A percentile compares a stretch with the other conserved stretches of the same genome.
Conservation (phyloP, 2,113 vertebrate genomes). For the Motacilla alba region DNA sequence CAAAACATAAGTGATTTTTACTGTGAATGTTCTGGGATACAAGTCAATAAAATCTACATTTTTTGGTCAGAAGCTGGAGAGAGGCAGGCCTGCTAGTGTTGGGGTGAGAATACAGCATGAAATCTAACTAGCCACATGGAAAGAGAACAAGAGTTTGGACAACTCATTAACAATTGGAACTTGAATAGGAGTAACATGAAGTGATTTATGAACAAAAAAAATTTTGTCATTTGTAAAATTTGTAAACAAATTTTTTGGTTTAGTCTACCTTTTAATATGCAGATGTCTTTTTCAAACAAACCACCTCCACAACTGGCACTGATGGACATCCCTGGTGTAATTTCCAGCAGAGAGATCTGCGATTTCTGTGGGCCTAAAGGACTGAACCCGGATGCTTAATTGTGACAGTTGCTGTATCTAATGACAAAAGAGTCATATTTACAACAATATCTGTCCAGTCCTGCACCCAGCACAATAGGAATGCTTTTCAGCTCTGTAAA, state of each 20-base stretch:
- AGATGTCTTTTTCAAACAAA: neutral
- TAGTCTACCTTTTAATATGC: neutral
- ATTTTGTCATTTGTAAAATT: too few species aligned
- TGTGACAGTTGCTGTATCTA: neutral
- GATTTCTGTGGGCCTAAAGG: neutral
- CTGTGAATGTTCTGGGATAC: neutral
- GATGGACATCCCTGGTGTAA: neutral
- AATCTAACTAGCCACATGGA: neutral
- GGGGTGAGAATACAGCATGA: neutral
- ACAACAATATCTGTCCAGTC: neutral
- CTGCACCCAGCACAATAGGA: rapidly evolving
- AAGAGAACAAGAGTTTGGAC: neutral
- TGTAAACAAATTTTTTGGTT: neutral
- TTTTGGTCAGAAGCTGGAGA: neutral
- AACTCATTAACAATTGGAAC: neutral
- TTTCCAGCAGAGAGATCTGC: neutral
- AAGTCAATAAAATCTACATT: neutral
- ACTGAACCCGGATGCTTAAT: neutral
- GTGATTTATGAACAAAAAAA: neutral
- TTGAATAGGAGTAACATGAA: neutral
- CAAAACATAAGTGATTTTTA: neutral
- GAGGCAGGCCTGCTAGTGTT: rapidly evolving
- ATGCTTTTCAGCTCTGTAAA: neutral
- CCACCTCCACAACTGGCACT: neutral
- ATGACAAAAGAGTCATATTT: neutral